Base-by-base conservation (phyloP, 2,888 invertebrate species). In the Chouioia cunea region DNA sequence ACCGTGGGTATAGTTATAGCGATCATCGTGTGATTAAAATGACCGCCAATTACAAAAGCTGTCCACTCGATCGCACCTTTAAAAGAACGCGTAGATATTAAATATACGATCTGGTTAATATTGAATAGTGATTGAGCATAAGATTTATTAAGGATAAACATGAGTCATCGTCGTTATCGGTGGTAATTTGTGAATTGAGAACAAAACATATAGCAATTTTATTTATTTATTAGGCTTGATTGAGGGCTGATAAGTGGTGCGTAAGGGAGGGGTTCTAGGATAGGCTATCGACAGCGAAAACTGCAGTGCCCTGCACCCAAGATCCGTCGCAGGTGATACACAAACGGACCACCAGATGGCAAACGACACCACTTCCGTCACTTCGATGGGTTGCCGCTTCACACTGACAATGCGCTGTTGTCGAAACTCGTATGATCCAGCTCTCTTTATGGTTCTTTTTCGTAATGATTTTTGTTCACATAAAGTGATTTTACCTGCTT, bases 311-410 rank as follows among this genome's bases (percentile, higher is more conserved):
- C 82, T 83, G 82, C 79, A 80, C 74, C 76, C 77, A 71, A 72
- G 67, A 74, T 76, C 76, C 75, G 79, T 73, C n/a, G 54, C 77
- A 77, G 77, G 77, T 79, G 79, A 81, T 84, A 76, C 81, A 74
- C 70, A 71, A 69, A 68, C 68, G 75, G 76, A 79, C 85, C 85
- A 79, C 82, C 79, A 85, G 85, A 85, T 85, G 85, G 85, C 85
- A 81, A 82, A 78, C 78, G 76, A 78, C 79, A 81, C 79, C 74
- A 79, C 80, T 81, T 80, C 81, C 77, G 56, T 22, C 60, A 66
- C 70, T 76, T 74, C 67, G 20, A 43, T 18, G 65, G 36, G 53
- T 75, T 68, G 59, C 70, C 75, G 73, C 73, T 63, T 47, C 50
- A 56, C 65, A 67, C 71, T 72, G 60, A 66, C n/a, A 48, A 54